Percentiles rank a stretch among this genome's conserved stretches.
phyloP scores from a whole-genome alignment of 2,797 vertebrate species.

The Sorex maritimensis region DNA sequence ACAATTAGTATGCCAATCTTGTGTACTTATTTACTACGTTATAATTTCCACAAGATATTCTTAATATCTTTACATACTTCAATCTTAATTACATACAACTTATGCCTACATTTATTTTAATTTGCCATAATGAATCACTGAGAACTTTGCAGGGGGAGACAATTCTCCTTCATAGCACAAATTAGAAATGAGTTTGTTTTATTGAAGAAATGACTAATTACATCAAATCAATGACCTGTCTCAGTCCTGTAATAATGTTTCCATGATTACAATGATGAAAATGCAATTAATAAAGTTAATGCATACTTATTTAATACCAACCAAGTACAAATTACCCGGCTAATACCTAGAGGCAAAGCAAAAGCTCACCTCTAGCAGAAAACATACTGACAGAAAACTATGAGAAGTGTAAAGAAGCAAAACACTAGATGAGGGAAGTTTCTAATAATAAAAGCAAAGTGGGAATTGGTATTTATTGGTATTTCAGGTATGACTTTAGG shows the following conservation, averaged over 20 bases:
- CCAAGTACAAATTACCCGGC: background rate
- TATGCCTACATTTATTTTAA: conserved; percentile 22
- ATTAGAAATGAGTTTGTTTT: conserved; percentile 48
- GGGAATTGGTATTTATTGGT: background rate
- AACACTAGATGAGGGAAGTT: conserved; percentile 35
- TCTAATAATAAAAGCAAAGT: conserved; percentile 37
- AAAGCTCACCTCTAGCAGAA: conserved; percentile 24
- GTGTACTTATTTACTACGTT: conserved; percentile 6
- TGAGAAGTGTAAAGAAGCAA: background rate
- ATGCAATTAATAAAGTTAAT: background rate
- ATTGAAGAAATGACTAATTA: conserved; percentile 56
- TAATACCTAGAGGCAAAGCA: background rate
- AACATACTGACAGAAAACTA: conserved; percentile 38
- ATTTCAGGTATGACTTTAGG: too few relatives aligned
- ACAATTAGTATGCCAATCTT: conserved; percentile 1
- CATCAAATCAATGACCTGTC: background rate
- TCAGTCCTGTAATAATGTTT: too few relatives aligned
- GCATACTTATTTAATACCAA: conserved; percentile 15
- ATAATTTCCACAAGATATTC: conserved; percentile 39
- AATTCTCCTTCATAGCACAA: conserved; percentile 40
- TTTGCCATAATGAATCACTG: background rate
- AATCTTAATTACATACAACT: background rate
- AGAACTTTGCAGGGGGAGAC: background rate
- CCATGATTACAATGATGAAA: background rate
- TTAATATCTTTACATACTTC: background rate